Conservation (phyloP, 2,888 invertebrate species). For the Thumatha senex region DNA sequence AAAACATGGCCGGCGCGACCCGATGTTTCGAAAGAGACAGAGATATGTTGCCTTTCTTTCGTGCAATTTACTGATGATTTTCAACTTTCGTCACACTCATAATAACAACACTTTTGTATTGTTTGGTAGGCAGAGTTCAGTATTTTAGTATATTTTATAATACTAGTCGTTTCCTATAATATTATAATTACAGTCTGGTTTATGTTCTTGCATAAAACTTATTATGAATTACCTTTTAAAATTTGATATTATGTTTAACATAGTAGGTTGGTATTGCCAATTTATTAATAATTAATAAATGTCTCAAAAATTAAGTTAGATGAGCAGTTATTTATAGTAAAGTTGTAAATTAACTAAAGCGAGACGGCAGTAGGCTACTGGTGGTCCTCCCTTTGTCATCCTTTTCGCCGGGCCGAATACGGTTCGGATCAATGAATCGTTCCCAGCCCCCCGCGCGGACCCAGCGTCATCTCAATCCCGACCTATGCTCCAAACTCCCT, state of each 20-base stretch:
- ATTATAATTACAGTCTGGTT: too few relatives aligned
- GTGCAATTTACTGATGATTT: constrained; percentile 33
- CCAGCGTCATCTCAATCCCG: constrained; percentile 58
- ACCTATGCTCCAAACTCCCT: constrained; percentile 45
- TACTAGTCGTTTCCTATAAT: too few relatives aligned
- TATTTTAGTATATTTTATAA: too few relatives aligned
- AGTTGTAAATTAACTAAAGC: constrained; percentile 30
- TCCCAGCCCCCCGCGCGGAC: constrained; percentile 64
- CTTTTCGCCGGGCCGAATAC: constrained; percentile 69
- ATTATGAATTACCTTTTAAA: too few relatives aligned
- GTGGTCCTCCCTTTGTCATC: constrained; percentile 55
- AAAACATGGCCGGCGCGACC: constrained; percentile 37
- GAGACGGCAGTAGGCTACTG: constrained; percentile 49
- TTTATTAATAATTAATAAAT: too few relatives aligned
- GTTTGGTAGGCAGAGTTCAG: background rate
- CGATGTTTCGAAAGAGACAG: constrained; percentile 46
- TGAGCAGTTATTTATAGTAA: too few relatives aligned
- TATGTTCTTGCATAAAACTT: too few relatives aligned
- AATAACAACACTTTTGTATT: constrained; percentile 5
- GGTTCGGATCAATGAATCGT: constrained; percentile 82
- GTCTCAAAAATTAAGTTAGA: too few relatives aligned
- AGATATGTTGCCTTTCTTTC: constrained; percentile 37
- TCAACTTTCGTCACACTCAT: constrained; percentile 27
- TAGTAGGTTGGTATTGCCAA: too few relatives aligned
- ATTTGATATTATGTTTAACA: too few relatives aligned